Evolutionary conservation across 2,888 invertebrate species (phyloP), one percentile per base, ranked within the genome.

Genomic region (Smittia aterrima): DNA sequence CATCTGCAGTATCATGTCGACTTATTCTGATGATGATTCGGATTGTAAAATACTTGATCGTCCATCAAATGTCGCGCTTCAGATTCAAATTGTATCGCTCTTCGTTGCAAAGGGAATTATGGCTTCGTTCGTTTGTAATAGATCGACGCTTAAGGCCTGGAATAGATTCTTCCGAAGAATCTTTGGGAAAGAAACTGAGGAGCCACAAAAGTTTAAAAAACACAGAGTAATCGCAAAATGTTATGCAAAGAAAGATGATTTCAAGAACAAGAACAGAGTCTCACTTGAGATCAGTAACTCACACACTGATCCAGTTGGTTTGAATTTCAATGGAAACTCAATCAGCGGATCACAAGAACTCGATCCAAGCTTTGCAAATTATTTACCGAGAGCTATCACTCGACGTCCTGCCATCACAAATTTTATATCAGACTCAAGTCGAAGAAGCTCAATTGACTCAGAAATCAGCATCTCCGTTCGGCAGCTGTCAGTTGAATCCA

Each of bases 121-220:
- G 91, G 93, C 95, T 1, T 93, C 94, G 0, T 97, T 96, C 95
- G 92, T 95, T 2, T 97, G 95, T 95, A 96, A 93, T 6, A 87
- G 88, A 22, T 90, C 93, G 47, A 93, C 95, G 3, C 82, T 92
- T 4, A 89, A 91, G 77, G 89, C 92, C 13, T 98, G 97, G 97
- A 88, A 89, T 76, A 86, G 95, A 75, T 94, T 92, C 82, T 84
- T 95, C 75, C 87, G 90, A 80, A 91, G 91, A 82, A 90, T 90
- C 80, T 90, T 89, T 80, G 91, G 90, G 16, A 89, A 89, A 77
- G 87, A 89, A 79, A 80, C 85, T 0, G 86, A 88, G 75, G 88
- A 88, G 77, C 91, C 91, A 0, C 88, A 92, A 75, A 90, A 91
- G 80, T 87, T 88, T 77, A 89, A 89, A 79, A 95, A 95, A 79